Evolutionary conservation across 2,113 vertebrate species (phyloP), one percentile per base, ranked within the genome.

Genomic region (Odocoileus hemionus): DNA sequence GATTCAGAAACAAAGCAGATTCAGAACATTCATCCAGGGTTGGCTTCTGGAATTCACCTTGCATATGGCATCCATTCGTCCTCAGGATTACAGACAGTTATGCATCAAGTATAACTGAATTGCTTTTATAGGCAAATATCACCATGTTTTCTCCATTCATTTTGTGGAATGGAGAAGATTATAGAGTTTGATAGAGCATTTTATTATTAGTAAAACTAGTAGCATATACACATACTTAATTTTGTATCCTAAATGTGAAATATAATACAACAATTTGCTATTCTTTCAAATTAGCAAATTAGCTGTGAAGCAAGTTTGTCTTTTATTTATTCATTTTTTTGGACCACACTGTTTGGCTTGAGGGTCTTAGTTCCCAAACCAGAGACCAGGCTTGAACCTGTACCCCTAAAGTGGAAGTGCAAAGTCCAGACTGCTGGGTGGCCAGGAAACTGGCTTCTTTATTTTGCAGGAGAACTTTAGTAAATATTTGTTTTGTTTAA

Each of bases 1-100:
- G 8, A 76, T 57, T 36, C 36, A 74, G 26, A 94, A 91, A 93
- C 43, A 67, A 95, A 95, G 39, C 80, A 92, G 43, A 85, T 58
- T 88, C 15, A 61, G 26, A 2, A 91, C n/a, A 50, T 76, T 91
- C 39, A 67, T n/a, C 50, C 33, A 15, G 47, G 16, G 2, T 86
- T 89, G 74, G 45, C 10, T 54, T 82, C 55, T 82, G 2, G 55
- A 47, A 88, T 16, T 79, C 36, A 45, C 13, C 30, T 76, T 11
- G 3, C 15, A 50, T 36, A 50, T 60, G 28, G 15, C 25, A 61
- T 67, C 61, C 15, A n/a, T 76, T 89, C 7, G 1, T 50, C 26
- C 43, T 94, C 39, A 89, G 67, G 67, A 94, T 54, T 82, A 86
- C 4, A 90, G 78, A 47, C 8, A 55, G 16, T 4, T 21, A 14